Evolutionary conservation across 2,113 vertebrate genomes (phyloP), one percentile per base, ranked within the genome.

Genomic region (Podarcis muralis): DNA sequence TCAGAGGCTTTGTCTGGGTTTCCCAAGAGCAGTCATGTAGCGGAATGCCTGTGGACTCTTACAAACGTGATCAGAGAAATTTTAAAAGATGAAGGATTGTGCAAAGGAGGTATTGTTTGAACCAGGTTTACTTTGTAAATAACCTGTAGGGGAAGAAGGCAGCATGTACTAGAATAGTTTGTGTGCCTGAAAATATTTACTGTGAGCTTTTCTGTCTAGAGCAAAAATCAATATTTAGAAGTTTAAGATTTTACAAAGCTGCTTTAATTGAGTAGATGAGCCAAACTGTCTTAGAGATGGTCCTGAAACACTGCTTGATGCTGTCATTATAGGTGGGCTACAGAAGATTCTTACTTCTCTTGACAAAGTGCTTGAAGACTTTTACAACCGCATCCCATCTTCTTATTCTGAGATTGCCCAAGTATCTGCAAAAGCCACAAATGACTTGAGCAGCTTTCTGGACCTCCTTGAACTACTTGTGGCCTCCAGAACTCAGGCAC

Each of bases 401-500:
- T 91, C 81, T 91, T 92, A 81, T 65, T 95, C 94, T 91, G 75
- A 79, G 35, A 85, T 80, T 78, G 86, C 6, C 12, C 32, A 12
- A 5, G 79, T 81, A 62, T 87, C 80, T 74, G 91, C 87, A 57
- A 90, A 92, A 84, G 75, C 90, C 68, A 79, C 90, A 81, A 95
- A 93, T 5, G 96, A 85, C 20, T 86, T 98, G 69, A 93, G 96
- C 18, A 91, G 97, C 83, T 96, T 98, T 74, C 83, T 97, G 90
- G 97, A 98, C 48, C 96, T 99, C 40, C 95, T 99, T 15, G 98
- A 99, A 93, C 94, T 96, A 22, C 96, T 99, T 77, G 65, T 93
- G 35, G 94, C 97, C 32, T 97, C 97, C 75, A 95, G 97, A 92
- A 80, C 65, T 37, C 90, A 89, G 25, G 86, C 95, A 37, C 93